Evolutionary conservation across 2,797 vertebrate species (phyloP), one percentile per base, ranked within the genome.

Genomic region (Tragopan temminckii): DNA sequence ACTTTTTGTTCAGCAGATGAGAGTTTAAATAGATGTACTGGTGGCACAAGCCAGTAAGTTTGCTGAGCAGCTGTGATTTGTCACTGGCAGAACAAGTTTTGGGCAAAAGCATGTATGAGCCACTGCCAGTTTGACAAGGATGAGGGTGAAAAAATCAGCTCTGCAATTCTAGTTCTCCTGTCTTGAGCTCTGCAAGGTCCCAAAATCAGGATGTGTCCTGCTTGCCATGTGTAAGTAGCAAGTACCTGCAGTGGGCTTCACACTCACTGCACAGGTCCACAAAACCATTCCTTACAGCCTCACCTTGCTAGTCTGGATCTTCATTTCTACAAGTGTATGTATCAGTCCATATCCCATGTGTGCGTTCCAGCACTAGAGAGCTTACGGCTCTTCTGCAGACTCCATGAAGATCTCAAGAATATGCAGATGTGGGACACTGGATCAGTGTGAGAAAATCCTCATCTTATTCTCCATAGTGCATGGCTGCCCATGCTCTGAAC

Each of bases 11-110:
- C 45, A 21, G 33, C 50, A 20, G 67, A 17, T 55, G 61, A 21
- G 0, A 0, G 33, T 46, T n/a, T 74, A 58, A 33, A 43, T 64
- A 16, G 5, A 74, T 0, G 0, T 59, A 40, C 35, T 52, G 18
- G 57, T 43, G 69, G 23, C 46, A 69, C 0, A 2, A 50, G 29
- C 24, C 11, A 10, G 35, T 27, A 13, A 40, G 4, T 18, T 59
- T 68, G 16, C 48, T 71, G 24, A 78, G 40, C 24, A 78, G n/a
- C 16, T 0, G 3, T 15, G 20, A 29, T 33, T 17, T 13, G 45
- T 59, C n/a, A 20, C 40, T 25, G 13, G 6, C 24, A 0, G 1
- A 70, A 23, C 5, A 33, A n/a, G 14, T 38, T 69, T 61, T 40
- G 45, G 45, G 11, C 21, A 55, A 68, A 85, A 25, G 12, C 38